These are phyloP conservation scores for Ceramica pisi DNA, from an alignment of 2,888 invertebrate species.

Conservation along the genomic window DNA sequence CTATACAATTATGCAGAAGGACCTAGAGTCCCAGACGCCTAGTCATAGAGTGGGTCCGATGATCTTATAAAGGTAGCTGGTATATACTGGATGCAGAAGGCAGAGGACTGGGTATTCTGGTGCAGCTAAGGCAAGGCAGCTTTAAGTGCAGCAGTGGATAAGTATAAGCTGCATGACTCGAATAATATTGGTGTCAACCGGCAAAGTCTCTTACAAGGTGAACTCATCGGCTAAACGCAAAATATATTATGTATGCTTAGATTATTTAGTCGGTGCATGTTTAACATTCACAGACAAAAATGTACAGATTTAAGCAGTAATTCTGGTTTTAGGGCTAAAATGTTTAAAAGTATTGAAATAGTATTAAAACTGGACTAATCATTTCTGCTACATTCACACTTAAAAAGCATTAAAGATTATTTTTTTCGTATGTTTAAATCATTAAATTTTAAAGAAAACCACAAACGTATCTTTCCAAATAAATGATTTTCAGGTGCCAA, in stretches of 20 bases:
- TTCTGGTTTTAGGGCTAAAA: not conserved
- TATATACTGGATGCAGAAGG: too few species aligned
- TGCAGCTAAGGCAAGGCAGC: too few species aligned
- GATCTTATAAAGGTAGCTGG: too few species aligned
- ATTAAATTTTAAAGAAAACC: not conserved
- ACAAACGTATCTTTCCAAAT: constrained; percentile 9
- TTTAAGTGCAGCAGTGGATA: not conserved
- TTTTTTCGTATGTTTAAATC: not conserved
- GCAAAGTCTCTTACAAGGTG: not conserved
- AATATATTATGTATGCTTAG: constrained; percentile 21
- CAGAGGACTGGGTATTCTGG: too few species aligned
- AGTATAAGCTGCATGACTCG: not conserved
- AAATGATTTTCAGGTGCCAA: constrained; percentile 14
- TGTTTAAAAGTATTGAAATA: not conserved
- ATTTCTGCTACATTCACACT: too few species aligned
- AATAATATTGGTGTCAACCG: not conserved
- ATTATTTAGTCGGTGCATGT: not conserved
- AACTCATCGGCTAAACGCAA: not conserved
- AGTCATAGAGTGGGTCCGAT: too few species aligned
- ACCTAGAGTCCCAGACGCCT: too few species aligned
- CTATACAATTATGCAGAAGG: too few species aligned
- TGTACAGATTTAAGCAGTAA: constrained; percentile 6
- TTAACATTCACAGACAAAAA: constrained; percentile 28
- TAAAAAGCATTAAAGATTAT: not conserved
- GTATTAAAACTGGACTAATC: not conserved